Percentiles rank a stretch among this genome's conserved stretches.
Conservation (phyloP, 2,113 vertebrate genomes). For the Tychaedon coryphoeus region DNA sequence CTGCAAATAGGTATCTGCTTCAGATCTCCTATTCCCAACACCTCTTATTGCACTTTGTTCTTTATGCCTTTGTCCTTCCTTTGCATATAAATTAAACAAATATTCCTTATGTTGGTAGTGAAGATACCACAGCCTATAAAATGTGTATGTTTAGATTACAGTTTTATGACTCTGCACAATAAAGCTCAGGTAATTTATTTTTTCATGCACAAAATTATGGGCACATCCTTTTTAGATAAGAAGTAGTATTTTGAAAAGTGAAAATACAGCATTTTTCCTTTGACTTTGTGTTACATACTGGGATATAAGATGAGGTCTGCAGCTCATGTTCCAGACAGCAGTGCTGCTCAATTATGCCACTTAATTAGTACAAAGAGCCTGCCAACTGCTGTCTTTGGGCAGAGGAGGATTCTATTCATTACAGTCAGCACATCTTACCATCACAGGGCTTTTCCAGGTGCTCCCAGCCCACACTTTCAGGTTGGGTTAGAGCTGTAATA, state of each 20-base stretch:
- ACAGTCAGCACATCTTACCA: background rate
- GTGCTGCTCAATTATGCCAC: background rate
- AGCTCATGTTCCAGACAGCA: background rate
- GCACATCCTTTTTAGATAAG: background rate
- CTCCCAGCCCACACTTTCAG: background rate
- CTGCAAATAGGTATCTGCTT: background rate
- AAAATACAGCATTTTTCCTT: background rate
- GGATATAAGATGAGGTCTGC: background rate
- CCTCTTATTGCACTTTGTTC: background rate
- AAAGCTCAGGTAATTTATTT: background rate
- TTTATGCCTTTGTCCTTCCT: background rate
- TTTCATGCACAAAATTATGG: background rate
- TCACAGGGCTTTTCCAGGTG: background rate
- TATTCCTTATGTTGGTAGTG: background rate
- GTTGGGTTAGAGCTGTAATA: background rate
- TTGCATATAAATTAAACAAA: constrained; percentile 21
- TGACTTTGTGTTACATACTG: background rate
- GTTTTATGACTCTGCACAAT: background rate
- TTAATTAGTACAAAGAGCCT: background rate
- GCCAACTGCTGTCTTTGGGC: background rate
- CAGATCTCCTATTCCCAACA: background rate
- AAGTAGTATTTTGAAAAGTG: background rate
- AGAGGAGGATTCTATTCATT: background rate
- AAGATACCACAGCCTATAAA: background rate
- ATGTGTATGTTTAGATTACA: background rate